Conservation (phyloP, 2,888 invertebrate genomes). For the Thereva nobilitata region DNA sequence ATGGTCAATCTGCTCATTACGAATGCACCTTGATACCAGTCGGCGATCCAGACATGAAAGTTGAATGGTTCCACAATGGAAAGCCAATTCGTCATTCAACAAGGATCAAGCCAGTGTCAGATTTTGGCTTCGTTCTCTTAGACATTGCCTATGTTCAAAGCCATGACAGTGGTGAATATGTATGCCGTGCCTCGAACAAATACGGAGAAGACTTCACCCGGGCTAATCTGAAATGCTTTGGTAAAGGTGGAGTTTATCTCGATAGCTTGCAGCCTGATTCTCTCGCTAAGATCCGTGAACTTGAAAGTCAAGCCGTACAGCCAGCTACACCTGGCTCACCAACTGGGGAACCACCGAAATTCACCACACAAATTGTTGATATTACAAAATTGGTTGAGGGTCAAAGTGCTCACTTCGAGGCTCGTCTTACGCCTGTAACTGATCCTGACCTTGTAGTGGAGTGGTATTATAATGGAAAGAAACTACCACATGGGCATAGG, state of each 20-base stretch:
- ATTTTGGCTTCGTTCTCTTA: constrained; percentile 93
- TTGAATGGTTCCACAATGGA: constrained; percentile 97
- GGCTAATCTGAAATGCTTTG: constrained; percentile 82
- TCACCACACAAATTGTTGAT: constrained; percentile 84
- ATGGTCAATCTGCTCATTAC: constrained; percentile 92
- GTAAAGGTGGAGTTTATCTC: constrained; percentile 82
- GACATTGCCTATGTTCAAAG: constrained; percentile 93
- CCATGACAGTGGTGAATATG: constrained; percentile 91
- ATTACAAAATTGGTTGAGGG: constrained; percentile 89
- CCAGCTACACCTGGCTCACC: constrained; percentile 67
- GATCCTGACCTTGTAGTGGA: constrained; percentile 94
- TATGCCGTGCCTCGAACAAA: constrained; percentile 89
- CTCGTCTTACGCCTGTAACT: constrained; percentile 87
- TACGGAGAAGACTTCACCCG: constrained; percentile 87
- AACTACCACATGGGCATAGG: constrained; percentile 90
- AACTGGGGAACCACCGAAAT: constrained; percentile 83
- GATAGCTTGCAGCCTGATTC: constrained; percentile 92
- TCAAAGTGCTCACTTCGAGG: constrained; percentile 92
- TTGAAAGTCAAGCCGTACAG: constrained; percentile 74
- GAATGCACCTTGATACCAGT: constrained; percentile 93
- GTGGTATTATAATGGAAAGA: constrained; percentile 93
- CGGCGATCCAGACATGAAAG: constrained; percentile 89
- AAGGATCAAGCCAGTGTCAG: constrained; percentile 90
- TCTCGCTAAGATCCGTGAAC: constrained; percentile 81
- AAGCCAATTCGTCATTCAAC: constrained; percentile 85